Conservation (phyloP, 2,113 vertebrate genomes). For the Gobiocypris rarus region DNA sequence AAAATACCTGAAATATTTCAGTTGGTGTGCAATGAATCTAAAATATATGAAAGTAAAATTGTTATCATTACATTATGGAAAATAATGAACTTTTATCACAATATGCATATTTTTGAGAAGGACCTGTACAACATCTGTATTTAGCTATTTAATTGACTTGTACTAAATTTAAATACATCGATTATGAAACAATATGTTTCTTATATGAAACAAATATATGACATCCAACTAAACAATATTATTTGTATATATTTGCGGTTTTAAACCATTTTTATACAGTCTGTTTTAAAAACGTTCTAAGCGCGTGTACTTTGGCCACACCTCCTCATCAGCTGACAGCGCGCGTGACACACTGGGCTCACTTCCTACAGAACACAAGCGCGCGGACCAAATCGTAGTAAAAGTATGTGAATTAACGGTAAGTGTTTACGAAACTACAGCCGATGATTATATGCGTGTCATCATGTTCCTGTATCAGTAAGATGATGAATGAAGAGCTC, state of each 20-base stretch:
- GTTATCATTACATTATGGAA: too few relatives aligned
- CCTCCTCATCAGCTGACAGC: conserved; percentile 54
- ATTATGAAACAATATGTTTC: too few relatives aligned
- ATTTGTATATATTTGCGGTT: neutral
- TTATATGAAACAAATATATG: neutral
- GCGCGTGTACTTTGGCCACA: conserved; percentile 17
- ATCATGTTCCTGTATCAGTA: neutral
- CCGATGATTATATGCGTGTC: neutral
- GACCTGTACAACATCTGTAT: neutral
- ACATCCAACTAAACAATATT: too few relatives aligned
- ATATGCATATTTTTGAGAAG: too few relatives aligned
- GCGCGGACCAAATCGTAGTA: conserved; percentile 6
- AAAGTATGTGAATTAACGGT: conserved; percentile 50
- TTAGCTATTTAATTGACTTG: neutral
- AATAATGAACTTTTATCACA: too few relatives aligned
- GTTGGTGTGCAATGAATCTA: too few relatives aligned
- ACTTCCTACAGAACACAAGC: conserved; percentile 22
- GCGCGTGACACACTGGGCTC: conserved; percentile 47
- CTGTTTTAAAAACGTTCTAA: too few relatives aligned
- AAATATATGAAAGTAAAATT: too few relatives aligned
- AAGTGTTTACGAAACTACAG: conserved; percentile 19
- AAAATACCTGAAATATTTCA: too few relatives aligned
- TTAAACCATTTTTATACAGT: too few relatives aligned
- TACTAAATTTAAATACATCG: too few relatives aligned
- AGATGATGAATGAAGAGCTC: neutral